Percentiles rank a stretch among this genome's conserved stretches.
Conservation (phyloP, 2,888 invertebrate genomes). For the Tenthredo amoena region DNA sequence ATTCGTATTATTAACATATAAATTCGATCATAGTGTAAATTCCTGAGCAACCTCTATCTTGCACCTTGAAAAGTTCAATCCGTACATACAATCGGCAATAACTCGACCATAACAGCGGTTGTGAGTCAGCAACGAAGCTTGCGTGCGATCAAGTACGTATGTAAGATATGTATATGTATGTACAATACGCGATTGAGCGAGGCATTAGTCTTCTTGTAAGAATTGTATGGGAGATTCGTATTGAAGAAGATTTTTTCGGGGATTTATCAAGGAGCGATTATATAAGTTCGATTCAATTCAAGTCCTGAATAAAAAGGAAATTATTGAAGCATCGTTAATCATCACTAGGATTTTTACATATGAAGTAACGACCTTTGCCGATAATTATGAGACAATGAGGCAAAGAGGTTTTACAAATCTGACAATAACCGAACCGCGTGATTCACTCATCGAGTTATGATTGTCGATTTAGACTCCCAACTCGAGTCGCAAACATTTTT, state of each 20-base stretch:
- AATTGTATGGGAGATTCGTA: not conserved
- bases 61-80: conserved; percentile 30
- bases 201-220: not conserved
- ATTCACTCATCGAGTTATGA: not conserved
- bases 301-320: not conserved
- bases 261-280: not conserved
- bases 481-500: not conserved
- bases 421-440: not conserved
- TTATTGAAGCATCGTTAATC: not conserved
- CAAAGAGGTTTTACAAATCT: not conserved
- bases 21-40: not conserved
- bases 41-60: not conserved
- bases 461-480: not conserved
- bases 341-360: not conserved
- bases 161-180: not conserved
- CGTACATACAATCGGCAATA: conserved; percentile 37
- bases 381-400: not conserved
- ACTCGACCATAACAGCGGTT: conserved; percentile 18
- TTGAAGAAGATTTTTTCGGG: not conserved
- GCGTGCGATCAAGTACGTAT: not conserved
- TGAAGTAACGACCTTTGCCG: not conserved
- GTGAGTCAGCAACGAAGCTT: conserved; percentile 23
- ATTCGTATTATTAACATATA: not conserved
- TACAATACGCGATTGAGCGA: not conserved
- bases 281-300: not conserved